These are phyloP conservation scores for human (Homo sapiens) DNA, from an alignment of 2,113 vertebrate genomes.

Conservation along the genomic window GRCh38 chr6:12227001-12227500, in stretches of 20 bases:
- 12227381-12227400: neutral
- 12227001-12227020: no score
- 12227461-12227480: neutral
- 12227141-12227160: neutral
- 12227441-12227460: neutral
- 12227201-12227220: neutral
- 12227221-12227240: neutral
- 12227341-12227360: neutral
- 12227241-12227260: neutral
- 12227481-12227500: rapidly evolving
- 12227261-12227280: rapidly evolving
- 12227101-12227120: neutral
- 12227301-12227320: neutral
- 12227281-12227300: rapidly evolving
- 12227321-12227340: neutral
- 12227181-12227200: neutral
- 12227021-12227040: no score
- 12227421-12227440: neutral
- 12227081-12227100: neutral
- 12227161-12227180: neutral
- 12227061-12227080: no score
- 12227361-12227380: neutral
- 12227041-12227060: no score
- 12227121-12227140: neutral
- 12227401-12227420: neutral